Evolutionary conservation across 2,113 vertebrate species (phyloP).

Genomic region (Anser cygnoides): DNA sequence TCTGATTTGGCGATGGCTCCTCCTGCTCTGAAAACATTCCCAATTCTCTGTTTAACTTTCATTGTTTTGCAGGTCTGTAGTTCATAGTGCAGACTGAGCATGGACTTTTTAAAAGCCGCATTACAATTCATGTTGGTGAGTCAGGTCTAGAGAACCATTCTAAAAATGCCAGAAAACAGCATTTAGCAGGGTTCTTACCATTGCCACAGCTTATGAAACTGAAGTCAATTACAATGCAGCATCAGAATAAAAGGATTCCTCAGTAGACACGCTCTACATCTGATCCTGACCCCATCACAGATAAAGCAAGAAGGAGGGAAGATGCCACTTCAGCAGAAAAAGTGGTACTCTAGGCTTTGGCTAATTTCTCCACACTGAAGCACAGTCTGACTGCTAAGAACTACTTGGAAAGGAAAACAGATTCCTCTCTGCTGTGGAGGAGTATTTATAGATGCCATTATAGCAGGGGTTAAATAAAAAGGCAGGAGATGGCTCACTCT

Average conservation of each 20-base stretch:
- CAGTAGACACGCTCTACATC: background rate
- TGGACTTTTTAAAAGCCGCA: background rate
- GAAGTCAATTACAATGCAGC: background rate
- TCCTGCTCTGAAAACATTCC: background rate
- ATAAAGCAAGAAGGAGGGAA: background rate
- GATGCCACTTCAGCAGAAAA: background rate
- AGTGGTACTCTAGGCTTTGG: background rate
- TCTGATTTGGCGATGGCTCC: background rate
- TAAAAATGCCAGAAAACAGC: background rate
- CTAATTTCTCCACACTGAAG: background rate
- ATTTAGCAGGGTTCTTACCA: background rate
- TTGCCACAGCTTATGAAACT: background rate
- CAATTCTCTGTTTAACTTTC: background rate
- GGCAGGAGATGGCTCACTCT: slow-evolving; percentile 11
- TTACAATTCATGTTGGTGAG: background rate
- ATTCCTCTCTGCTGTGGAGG: background rate
- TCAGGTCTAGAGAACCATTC: background rate
- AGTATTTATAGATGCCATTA: slow-evolving; percentile 29
- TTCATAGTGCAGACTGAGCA: background rate
- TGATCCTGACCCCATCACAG: background rate
- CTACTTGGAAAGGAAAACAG: background rate
- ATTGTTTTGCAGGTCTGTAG: background rate
- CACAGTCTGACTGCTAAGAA: background rate
- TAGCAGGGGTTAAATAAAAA: slow-evolving; percentile 32
- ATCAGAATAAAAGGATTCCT: background rate